Base-by-base conservation (phyloP, 2,888 invertebrate species). In the Stegana nigrithorax region DNA sequence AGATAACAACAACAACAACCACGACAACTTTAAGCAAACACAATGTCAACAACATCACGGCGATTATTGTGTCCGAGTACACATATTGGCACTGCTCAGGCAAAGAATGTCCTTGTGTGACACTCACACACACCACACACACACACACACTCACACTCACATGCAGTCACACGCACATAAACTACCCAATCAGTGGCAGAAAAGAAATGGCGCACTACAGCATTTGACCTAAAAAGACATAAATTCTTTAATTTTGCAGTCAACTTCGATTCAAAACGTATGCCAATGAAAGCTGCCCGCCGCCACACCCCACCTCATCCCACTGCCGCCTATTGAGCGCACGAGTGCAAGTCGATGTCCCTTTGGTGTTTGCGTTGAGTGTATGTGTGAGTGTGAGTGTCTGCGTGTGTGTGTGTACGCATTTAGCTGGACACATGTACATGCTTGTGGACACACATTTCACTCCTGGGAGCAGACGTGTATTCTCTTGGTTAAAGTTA, bases 211-310 rank as follows among this genome's bases (percentile, higher is more conserved):
- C 53, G 27, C 36, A 36, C 21, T 14, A 55, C 32, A 55, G 32
- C 58, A 50, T 59, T 47, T 59, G 59, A 47, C 59, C 59, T 45
- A 59, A 32, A 59, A 59, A 50, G 59, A 59, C 59, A 59, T 59
- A 59, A 59, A 59, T 59, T 59, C 59, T 59, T 59, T 59, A 59
- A 59, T 59, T 59, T 59, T 47, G 32, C 29, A 59, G 59, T 59
- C 47, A 59, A 50, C 50, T 59, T 36, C 47, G 47, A 59, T 59
- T 59, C 50, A 59, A 47, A 47, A 32, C 47, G 32, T 50, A 29
- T 59, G 59, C 36, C 59, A 57, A 42, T 26, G 25, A 17, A 47
- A 47, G 47, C 47, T 23, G n/a, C n/a, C n/a, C n/a, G 14, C 2
- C 2, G 36, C 14, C 17, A 39, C 12, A 6, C 17, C 39, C 10